A percentile compares a stretch with the other conserved stretches of the same genome.
phyloP scores from a whole-genome alignment of 2,888 invertebrate genomes.

The Sarcophaga carnaria region DNA sequence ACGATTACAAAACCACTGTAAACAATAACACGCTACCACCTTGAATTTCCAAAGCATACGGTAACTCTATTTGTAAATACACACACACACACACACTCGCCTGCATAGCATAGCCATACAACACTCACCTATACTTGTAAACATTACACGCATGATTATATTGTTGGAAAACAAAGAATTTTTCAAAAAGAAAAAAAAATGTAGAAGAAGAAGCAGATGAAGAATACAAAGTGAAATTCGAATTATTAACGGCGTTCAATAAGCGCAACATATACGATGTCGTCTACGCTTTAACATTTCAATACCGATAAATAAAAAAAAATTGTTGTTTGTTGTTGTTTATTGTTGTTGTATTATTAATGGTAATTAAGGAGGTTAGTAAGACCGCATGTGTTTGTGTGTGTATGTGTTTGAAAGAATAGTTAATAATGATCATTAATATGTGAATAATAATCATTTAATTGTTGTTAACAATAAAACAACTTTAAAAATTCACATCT shows the following conservation, averaged over 20 bases:
- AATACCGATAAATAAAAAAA: not conserved
- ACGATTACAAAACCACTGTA: no score
- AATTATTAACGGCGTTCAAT: slow-evolving; percentile 64
- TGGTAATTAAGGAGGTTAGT: slow-evolving; percentile 5
- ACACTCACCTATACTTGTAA: not conserved
- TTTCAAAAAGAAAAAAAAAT: slow-evolving; percentile 38
- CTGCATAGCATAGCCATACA: no score
- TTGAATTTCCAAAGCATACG: no score
- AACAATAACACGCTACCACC: no score
- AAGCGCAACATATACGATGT: slow-evolving; percentile 68
- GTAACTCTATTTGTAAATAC: not conserved
- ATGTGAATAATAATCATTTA: not conserved
- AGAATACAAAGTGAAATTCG: slow-evolving; percentile 62
- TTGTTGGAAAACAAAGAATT: slow-evolving; percentile 46
- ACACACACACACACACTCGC: not conserved
- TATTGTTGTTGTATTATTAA: slow-evolving; percentile 35
- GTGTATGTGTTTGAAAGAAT: slow-evolving; percentile 23
- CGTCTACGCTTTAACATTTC: slow-evolving; percentile 66
- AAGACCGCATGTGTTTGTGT: no score
- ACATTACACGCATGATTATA: slow-evolving; percentile 79
- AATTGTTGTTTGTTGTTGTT: not conserved
- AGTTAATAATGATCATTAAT: slow-evolving; percentile 63
- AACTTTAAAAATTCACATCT: no score
- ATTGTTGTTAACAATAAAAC: no score
- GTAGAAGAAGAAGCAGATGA: not conserved